Percentiles rank a stretch among this genome's conserved stretches.
These are phyloP conservation scores for Saturnia japonica DNA, from an alignment of 2,888 invertebrate genomes.

Conservation along the genomic window DNA sequence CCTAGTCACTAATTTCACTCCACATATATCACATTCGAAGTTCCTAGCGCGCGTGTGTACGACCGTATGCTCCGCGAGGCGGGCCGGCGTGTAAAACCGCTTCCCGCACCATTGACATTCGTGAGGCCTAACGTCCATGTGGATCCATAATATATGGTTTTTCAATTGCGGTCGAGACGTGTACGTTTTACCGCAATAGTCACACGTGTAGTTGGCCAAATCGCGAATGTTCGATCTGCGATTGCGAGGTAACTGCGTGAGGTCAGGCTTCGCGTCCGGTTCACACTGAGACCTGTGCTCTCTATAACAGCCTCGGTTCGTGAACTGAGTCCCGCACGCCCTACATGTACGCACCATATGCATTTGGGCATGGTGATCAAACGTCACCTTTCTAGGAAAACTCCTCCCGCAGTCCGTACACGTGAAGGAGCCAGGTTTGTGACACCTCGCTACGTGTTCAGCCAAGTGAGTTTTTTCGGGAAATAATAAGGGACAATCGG, in stretches of 20 bases:
- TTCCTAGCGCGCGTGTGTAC: conserved; percentile 79
- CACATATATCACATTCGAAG: conserved; percentile 79
- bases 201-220: conserved; percentile 66
- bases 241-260: conserved; percentile 48
- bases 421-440: conserved; percentile 50
- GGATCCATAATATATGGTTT: conserved; percentile 77
- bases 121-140: conserved; percentile 71
- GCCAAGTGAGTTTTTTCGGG: conserved; percentile 43
- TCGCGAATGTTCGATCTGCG: conserved; percentile 66
- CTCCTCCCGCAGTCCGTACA: conserved; percentile 65
- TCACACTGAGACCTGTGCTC: conserved; percentile 67
- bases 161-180: conserved; percentile 65
- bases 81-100: conserved; percentile 74
- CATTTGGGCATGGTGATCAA: conserved; percentile 66
- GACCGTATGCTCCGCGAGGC: conserved; percentile 76
- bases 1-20: conserved; percentile 68
- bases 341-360: conserved; percentile 68
- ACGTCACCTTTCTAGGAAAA: conserved; percentile 55
- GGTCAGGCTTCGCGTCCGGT: conserved; percentile 63
- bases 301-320: conserved; percentile 67
- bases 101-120: conserved; percentile 79
- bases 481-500: conserved; percentile 58
- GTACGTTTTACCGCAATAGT: conserved; percentile 66
- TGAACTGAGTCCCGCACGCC: conserved; percentile 62
- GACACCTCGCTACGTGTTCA: conserved; percentile 52